Evolutionary conservation across 2,888 invertebrate species (phyloP).

Genomic region (Empis stercorea): DNA sequence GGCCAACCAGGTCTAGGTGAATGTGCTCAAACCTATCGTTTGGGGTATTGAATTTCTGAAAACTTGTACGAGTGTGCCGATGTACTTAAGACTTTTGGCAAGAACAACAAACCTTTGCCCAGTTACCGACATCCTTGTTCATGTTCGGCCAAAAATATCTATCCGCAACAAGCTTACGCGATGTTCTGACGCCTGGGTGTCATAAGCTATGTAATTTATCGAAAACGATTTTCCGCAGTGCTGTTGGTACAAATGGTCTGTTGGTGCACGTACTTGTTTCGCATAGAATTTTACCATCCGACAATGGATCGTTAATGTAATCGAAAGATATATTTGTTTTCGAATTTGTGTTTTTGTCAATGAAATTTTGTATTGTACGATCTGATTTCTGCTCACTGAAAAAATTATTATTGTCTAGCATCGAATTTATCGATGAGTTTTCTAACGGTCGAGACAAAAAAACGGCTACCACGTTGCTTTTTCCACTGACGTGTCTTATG

Average conservation of each 20-base stretch:
- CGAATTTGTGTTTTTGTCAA: not conserved
- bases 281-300: not conserved
- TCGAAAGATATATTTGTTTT: not conserved
- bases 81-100: slow-evolving; percentile 4
- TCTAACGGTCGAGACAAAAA: not conserved
- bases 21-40: slow-evolving; percentile 10
- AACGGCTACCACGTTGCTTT: slow-evolving; percentile 14
- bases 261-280: slow-evolving; percentile 1
- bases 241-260: slow-evolving; percentile 1
- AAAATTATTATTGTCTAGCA: not conserved
- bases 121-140: slow-evolving; percentile 1
- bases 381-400: not conserved
- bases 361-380: not conserved
- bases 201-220: slow-evolving; percentile 3
- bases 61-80: slow-evolving; percentile 1
- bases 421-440: not conserved
- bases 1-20: slow-evolving; percentile 25
- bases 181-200: slow-evolving; percentile 1
- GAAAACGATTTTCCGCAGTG: slow-evolving; percentile 1
- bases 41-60: not conserved
- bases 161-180: not conserved
- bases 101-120: not conserved
- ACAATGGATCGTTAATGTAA: not conserved
- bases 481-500: slow-evolving; percentile 1
- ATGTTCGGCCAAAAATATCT: slow-evolving; percentile 4